These are phyloP conservation scores for Trididemnum clinides DNA, from an alignment of 23 tunicate genomes.

Conservation along the genomic window DNA sequence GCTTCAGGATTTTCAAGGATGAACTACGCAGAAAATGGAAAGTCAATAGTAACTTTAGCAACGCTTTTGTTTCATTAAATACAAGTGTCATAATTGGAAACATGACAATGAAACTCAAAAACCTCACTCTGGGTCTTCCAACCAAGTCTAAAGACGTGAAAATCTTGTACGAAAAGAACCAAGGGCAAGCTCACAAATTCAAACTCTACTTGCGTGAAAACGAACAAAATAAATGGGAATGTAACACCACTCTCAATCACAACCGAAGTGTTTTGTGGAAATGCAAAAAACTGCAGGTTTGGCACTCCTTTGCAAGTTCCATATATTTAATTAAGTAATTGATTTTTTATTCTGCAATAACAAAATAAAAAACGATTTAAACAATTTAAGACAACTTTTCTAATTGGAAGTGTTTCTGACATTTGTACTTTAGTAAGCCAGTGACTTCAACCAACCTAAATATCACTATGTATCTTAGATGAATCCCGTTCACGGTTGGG, in stretches of 20 bases:
- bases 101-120: neutral
- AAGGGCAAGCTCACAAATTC: neutral
- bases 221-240: neutral
- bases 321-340: no score
- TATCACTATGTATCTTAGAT: no score
- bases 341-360: no score
- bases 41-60: neutral
- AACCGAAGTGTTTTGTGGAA: neutral
- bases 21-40: neutral
- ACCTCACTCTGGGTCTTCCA: conserved; percentile 9
- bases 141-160: neutral
- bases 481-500: neutral
- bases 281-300: neutral
- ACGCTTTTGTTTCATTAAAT: neutral
- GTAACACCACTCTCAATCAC: neutral
- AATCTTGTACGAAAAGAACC: neutral
- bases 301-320: no score
- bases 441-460: no score
- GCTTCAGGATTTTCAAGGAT: neutral
- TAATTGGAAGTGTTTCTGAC: no score
- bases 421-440: no score
- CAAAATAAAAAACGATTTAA: no score
- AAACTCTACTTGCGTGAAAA: neutral
- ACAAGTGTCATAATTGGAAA: neutral
- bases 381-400: no score